A percentile compares a stretch with the other conserved stretches of the same genome.
Conservation (phyloP, 2,113 vertebrate species). For the Etheostoma spectabile region DNA sequence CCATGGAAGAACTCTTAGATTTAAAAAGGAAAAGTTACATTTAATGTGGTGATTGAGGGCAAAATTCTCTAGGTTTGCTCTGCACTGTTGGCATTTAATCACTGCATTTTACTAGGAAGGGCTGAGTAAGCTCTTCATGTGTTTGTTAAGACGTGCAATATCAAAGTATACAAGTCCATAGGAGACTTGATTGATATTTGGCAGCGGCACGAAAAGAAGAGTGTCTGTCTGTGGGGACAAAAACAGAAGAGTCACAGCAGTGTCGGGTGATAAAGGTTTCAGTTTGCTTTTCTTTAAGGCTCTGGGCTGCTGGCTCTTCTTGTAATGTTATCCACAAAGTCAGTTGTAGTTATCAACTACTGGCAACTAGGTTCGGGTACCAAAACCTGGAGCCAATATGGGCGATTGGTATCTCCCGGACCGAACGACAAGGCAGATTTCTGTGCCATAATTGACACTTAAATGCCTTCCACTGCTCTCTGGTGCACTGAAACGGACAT, state of each 20-base stretch:
- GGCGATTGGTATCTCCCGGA: no score
- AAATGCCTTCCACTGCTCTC: no score
- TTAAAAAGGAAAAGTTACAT: conserved; percentile 27
- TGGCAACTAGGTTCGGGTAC: not conserved
- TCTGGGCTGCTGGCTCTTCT: not conserved
- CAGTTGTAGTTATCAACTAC: not conserved
- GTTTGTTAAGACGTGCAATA: conserved; percentile 22
- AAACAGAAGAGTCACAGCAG: not conserved
- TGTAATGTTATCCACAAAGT: not conserved
- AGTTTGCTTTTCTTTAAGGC: not conserved
- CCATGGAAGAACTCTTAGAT: conserved; percentile 17
- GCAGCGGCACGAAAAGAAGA: conserved; percentile 7
- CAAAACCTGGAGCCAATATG: no score
- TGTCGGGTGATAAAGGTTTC: not conserved
- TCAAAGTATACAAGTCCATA: conserved; percentile 18
- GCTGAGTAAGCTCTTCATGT: conserved; percentile 17
- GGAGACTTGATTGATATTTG: not conserved
- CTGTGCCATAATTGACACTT: no score
- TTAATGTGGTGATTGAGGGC: conserved; percentile 24
- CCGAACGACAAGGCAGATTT: no score
- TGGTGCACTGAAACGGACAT: no score
- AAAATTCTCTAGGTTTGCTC: conserved; percentile 31
- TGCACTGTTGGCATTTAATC: conserved; percentile 44
- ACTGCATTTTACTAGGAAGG: conserved; percentile 18
- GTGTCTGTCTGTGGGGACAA: not conserved